phyloP scores from a whole-genome alignment of 2,888 invertebrate species.

The Eristalinus aeneus region DNA sequence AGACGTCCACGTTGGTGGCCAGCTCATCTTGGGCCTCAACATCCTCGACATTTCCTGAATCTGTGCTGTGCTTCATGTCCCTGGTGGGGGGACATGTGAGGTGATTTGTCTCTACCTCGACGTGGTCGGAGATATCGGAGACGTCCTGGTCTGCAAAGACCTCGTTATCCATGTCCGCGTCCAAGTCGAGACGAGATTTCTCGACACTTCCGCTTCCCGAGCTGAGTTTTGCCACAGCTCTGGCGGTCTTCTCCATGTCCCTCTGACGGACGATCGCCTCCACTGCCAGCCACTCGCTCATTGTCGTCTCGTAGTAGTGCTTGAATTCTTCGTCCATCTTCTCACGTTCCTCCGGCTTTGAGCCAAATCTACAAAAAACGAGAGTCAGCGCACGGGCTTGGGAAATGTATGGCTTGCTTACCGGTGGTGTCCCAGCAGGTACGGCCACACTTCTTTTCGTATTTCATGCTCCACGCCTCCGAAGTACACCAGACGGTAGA shows the following conservation, averaged over 20 bases:
- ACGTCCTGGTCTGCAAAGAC: conserved; percentile 82
- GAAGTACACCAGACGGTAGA: conserved; percentile 92
- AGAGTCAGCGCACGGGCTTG: neutral
- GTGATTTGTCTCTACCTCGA: conserved; percentile 78
- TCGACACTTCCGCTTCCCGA: conserved; percentile 85
- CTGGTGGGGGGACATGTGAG: conserved; percentile 77
- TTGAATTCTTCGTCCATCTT: conserved; percentile 86
- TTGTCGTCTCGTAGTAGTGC: conserved; percentile 92
- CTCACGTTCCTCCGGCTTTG: conserved; percentile 84
- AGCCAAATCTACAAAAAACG: conserved; percentile 83
- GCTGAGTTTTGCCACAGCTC: conserved; percentile 91
- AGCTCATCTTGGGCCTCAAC: conserved; percentile 78
- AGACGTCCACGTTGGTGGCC: conserved; percentile 41
- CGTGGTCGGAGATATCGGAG: conserved; percentile 82
- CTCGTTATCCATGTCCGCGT: conserved; percentile 83
- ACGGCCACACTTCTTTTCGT: conserved; percentile 92
- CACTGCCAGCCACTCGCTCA: conserved; percentile 97
- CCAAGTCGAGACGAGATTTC: conserved; percentile 81
- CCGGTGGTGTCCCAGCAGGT: conserved; percentile 91
- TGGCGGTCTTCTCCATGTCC: conserved; percentile 91
- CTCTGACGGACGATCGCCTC: conserved; percentile 94
- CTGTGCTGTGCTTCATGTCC: conserved; percentile 79
- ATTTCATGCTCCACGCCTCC: conserved; percentile 92
- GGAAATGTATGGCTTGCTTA: conserved; percentile 74
- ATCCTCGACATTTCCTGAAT: conserved; percentile 80